Conservation (phyloP, 2,113 vertebrate species). For the Acrocephalus kingi region DNA sequence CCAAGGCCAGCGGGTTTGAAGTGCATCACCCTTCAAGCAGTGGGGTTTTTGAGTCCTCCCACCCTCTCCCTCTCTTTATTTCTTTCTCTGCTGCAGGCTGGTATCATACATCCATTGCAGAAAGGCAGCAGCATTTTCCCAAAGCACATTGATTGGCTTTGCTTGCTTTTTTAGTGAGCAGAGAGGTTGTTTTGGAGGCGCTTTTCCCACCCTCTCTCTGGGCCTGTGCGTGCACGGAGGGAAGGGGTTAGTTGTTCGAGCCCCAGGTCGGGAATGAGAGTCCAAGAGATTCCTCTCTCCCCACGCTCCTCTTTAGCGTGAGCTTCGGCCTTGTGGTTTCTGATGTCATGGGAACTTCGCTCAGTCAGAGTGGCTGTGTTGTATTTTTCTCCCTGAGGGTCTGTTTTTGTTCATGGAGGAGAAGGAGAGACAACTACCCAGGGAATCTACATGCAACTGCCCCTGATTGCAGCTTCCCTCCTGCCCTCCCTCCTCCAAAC, state of each 20-base stretch:
- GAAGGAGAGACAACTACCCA: background rate
- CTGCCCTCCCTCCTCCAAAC: background rate
- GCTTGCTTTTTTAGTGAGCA: background rate
- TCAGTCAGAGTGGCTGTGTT: slow-evolving; percentile 20
- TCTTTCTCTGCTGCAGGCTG: background rate
- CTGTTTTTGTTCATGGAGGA: slow-evolving; percentile 37
- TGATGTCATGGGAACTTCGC: slow-evolving; percentile 52
- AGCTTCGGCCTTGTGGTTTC: slow-evolving; percentile 47
- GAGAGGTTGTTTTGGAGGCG: background rate
- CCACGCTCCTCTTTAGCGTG: slow-evolving; percentile 44
- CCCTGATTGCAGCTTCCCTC: background rate
- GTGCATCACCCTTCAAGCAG: background rate
- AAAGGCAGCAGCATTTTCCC: background rate
- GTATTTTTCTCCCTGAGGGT: slow-evolving; percentile 34
- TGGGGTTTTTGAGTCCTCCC: background rate
- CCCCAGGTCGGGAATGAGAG: background rate
- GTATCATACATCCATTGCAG: background rate
- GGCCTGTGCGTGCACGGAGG: background rate
- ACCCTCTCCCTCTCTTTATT: background rate
- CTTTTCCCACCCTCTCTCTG: background rate
- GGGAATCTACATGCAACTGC: slow-evolving; percentile 1
- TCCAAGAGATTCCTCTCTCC: slow-evolving; percentile 42
- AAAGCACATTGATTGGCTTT: background rate
- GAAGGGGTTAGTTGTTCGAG: background rate
- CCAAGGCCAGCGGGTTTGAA: background rate